Evolutionary conservation across 2,797 vertebrate species (phyloP).

Genomic region (Urocyon cinereoargenteus): DNA sequence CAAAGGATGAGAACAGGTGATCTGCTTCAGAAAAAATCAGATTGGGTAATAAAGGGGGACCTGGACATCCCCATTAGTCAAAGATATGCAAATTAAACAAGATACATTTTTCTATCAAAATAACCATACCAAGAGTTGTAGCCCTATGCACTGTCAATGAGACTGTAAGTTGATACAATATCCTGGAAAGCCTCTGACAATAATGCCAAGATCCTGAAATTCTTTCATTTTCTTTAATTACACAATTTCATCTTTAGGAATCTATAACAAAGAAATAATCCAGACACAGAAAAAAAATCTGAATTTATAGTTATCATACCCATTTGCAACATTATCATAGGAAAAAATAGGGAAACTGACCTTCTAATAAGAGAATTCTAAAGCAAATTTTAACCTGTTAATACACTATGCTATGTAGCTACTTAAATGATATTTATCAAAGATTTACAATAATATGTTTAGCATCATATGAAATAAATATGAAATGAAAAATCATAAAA

Average conservation of each 20-base stretch:
- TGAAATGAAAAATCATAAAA: not conserved
- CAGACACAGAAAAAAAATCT: not conserved
- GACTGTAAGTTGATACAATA: not conserved
- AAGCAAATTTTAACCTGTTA: not conserved
- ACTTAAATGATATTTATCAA: conserved; percentile 50
- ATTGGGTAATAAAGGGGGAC: not conserved
- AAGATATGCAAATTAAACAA: conserved; percentile 25
- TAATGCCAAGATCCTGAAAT: conserved; percentile 8
- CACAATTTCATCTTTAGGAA: not conserved
- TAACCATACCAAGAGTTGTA: not conserved
- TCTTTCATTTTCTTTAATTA: conserved; percentile 28
- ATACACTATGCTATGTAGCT: not conserved
- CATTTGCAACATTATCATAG: not conserved
- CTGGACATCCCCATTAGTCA: not conserved
- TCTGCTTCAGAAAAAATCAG: not conserved
- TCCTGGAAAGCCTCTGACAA: not conserved
- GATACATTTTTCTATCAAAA: conserved; percentile 53
- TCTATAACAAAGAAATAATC: conserved; percentile 26
- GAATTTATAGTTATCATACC: not conserved
- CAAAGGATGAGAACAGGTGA: not conserved
- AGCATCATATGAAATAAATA: conserved; percentile 37
- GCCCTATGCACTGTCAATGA: not conserved
- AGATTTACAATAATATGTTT: not conserved
- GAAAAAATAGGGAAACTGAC: not conserved
- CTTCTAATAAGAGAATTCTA: conserved; percentile 46